Base-by-base conservation (phyloP, 2,888 invertebrate species). In the Oxycera nigricornis region DNA sequence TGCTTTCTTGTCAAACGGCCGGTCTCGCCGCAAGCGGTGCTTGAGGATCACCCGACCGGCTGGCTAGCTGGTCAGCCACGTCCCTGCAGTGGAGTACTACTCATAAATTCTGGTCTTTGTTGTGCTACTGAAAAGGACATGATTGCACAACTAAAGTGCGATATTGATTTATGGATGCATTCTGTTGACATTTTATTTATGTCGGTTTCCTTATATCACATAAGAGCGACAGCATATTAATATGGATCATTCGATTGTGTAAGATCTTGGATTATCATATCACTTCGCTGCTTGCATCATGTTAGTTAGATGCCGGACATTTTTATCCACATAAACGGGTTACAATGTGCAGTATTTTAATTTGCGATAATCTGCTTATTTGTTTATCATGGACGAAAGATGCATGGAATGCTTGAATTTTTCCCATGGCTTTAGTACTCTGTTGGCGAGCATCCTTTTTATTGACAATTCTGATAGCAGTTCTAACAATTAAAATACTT, bases 131-230 rank as follows among this genome's bases (percentile, higher is more conserved):
- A 31, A 70, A 70, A 70, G 70, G 70, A 70, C 70, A 70, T 70
- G 70, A 70, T 70, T 70, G 70, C 31, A 31, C 70, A 70, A 70
- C 70, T 70, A 70, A 70, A 70, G 70, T 70, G 70, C 55, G 70
- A 70, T 70, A 70, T 70, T 70, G 70, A 70, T 70, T 70, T 70
- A 70, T 70, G 70, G 52, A 70, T 52, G 31, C 31, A 70, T 52
- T 70, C 70, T 31, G 41, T 31, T 52, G 55, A 52, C 70, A 35
- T 70, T 70, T 70, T 70, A 70, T 70, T 70, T 52, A 70, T 70
- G 55, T 52, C 55, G 46, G 26, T 2, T 59, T 46, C 46, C 14
- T 62, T 35, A 31, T 62, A 20, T 17, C 62, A 35, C 62, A 6
- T 31, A 17, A 20, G 35, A 62, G 20, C 55, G 22, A 24, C 6